Evolutionary conservation across 2,888 invertebrate genomes (phyloP).

Genomic region (Oconnorella tubifera): DNA sequence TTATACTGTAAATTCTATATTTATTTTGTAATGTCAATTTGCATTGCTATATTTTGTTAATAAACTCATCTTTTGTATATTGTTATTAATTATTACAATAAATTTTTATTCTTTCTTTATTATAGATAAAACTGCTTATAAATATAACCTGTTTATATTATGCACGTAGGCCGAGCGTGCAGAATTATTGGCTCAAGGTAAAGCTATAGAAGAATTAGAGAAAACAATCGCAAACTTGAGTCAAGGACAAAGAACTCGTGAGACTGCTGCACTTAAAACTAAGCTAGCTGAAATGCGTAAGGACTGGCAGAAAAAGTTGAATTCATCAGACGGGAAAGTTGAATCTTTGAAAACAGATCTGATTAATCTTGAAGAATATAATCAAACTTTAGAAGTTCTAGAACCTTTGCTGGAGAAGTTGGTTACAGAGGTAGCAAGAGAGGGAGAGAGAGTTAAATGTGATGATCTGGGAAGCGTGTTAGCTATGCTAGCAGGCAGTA

Average conservation of each 20-base stretch:
- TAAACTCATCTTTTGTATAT: too few relatives aligned
- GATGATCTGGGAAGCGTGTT: conserved; percentile 5
- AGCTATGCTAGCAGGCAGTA: not conserved
- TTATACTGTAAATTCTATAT: too few relatives aligned
- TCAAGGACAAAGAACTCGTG: conserved; percentile 58
- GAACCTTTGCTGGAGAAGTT: conserved; percentile 73
- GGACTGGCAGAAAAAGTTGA: conserved; percentile 72
- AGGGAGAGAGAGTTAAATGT: not conserved
- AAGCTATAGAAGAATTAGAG: conserved; percentile 66
- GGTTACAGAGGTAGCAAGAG: not conserved
- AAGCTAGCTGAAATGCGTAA: conserved; percentile 74
- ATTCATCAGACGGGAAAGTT: conserved; percentile 72
- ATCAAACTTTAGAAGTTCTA: conserved; percentile 70
- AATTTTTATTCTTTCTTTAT: too few relatives aligned
- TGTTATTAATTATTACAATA: too few relatives aligned
- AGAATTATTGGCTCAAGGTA: conserved; percentile 3
- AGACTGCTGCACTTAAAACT: conserved; percentile 71
- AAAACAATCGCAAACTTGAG: conserved; percentile 73
- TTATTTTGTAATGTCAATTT: too few relatives aligned
- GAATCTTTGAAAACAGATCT: conserved; percentile 73
- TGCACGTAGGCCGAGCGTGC: not conserved
- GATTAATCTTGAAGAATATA: conserved; percentile 79
- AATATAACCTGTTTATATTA: too few relatives aligned
- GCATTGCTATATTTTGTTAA: too few relatives aligned
- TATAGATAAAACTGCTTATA: too few relatives aligned